Evolutionary conservation across 2,888 invertebrate species (phyloP), one percentile per base, ranked within the genome.

Genomic region (Vandiemenella viatica): DNA sequence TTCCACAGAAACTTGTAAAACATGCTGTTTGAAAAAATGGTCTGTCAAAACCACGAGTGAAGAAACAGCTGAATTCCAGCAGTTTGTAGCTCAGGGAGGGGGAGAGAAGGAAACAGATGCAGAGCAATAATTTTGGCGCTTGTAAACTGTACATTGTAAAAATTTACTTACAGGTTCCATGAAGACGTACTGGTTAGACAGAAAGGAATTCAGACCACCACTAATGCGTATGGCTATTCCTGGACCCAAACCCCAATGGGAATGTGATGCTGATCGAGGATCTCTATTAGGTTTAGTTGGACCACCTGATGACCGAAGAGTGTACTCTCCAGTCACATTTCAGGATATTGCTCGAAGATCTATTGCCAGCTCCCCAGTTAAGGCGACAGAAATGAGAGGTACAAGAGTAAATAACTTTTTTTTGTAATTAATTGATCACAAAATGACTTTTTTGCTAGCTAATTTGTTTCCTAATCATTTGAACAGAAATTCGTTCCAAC

Each of bases 151-250:
- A n/a, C n/a, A n/a, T n/a, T n/a, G n/a, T n/a, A n/a, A n/a, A n/a
- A n/a, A n/a, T n/a, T n/a, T n/a, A n/a, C 17, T 44, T 49, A 50
- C 63, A 83, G 83, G 83, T 44, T 71, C 75, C 47, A 89, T 90
- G 88, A 89, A 88, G 67, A 90, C 90, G 0, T 90, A 85, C 63
- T 90, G 90, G 90, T 67, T 90, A 48, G 77, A 81, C 61, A 79
- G 80, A 32, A 74, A 83, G 46, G 81, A 83, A 58, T 73, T 76
- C 37, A 71, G 87, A 20, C 70, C 76, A 4, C 74, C 76, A 3
- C 56, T 66, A 19, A 37, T 61, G 55, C 58, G 59, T 41, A 68
- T 0, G n/a, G n/a, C 32, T 32, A n/a, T 32, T 32, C 32, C 32
- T 13, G 67, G 69, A 3, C 64, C 65, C 0, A 70, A 69, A 52